Conservation (phyloP, 2,888 invertebrate species). For the Campoplex capitator region DNA sequence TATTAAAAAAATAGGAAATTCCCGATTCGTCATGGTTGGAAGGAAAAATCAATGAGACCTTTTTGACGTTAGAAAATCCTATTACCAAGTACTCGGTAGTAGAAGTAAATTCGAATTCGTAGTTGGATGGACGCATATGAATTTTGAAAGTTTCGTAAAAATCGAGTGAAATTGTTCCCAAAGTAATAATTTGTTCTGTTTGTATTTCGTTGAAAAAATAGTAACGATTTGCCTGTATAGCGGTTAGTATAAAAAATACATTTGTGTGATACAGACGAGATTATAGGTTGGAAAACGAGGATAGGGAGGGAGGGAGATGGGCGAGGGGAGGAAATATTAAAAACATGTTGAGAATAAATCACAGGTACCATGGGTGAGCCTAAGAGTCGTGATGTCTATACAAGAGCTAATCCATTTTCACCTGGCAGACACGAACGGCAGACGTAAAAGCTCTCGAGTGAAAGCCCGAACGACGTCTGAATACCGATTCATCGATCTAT, state of each 20-base stretch:
- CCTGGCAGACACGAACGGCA: conserved; percentile 19
- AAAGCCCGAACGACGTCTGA: conserved; percentile 23
- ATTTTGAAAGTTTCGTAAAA: not conserved
- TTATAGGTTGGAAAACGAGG: not conserved
- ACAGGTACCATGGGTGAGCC: conserved; percentile 62
- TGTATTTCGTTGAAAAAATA: conserved; percentile 30
- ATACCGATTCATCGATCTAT: conserved; percentile 44
- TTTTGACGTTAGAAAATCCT: not conserved
- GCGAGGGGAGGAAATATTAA: not conserved
- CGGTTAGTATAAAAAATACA: conserved; percentile 75
- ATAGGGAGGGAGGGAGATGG: not conserved
- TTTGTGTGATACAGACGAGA: conserved; percentile 45
- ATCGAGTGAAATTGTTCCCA: not conserved
- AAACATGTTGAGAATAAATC: conserved; percentile 58
- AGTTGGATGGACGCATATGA: not conserved
- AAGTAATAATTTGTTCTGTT: not conserved
- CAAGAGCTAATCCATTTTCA: conserved; percentile 51
- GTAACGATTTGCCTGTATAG: conserved; percentile 53
- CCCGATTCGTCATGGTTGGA: no score
- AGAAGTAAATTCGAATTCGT: no score
- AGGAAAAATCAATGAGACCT: no score
- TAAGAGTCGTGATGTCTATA: conserved; percentile 37
- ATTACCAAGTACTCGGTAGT: not conserved
- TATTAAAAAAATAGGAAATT: no score
- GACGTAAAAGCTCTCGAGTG: not conserved